Percentiles rank a stretch among this genome's conserved stretches.
phyloP scores from a whole-genome alignment of 2,888 invertebrate genomes.

The Pristionchus exspectatus region DNA sequence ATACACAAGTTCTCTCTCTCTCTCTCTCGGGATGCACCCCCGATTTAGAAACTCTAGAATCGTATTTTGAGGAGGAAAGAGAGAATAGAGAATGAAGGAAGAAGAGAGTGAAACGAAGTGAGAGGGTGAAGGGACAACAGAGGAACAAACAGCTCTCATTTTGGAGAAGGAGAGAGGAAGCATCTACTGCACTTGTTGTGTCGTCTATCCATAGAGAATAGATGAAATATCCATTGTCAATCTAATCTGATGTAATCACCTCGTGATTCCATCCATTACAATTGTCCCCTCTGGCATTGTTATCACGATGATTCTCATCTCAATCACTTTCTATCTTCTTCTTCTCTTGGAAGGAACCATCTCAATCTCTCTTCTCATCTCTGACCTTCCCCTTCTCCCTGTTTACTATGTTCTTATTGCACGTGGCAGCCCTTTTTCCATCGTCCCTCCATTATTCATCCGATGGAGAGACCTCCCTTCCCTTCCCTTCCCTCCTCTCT shows the following conservation, averaged over 20 bases:
- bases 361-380: neutral
- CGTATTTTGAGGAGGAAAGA: conserved; percentile 30
- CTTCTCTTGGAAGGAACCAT: neutral
- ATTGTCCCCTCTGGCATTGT: neutral
- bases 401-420: conserved; percentile 37
- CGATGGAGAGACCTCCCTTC: conserved; percentile 33
- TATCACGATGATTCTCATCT: conserved; percentile 18
- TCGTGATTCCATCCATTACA: neutral
- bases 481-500: neutral
- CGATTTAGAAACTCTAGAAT: conserved; percentile 42
- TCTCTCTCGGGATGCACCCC: conserved; percentile 2
- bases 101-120: conserved; percentile 15
- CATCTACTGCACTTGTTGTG: neutral
- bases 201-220: neutral
- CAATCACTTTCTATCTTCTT: conserved; percentile 2
- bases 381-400: neutral
- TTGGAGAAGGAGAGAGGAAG: neutral
- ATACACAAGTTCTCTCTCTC: conserved; percentile 12
- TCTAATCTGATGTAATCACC: neutral
- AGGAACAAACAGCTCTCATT: conserved; percentile 39
- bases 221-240: neutral
- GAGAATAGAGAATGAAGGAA: neutral
- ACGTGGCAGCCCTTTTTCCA: conserved; percentile 30
- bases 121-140: neutral
- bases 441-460: conserved; percentile 18